Percentiles rank a stretch among this genome's conserved stretches.
Conservation (phyloP, 1,140 invertebrate species). For the Apocrypta bakeri region DNA sequence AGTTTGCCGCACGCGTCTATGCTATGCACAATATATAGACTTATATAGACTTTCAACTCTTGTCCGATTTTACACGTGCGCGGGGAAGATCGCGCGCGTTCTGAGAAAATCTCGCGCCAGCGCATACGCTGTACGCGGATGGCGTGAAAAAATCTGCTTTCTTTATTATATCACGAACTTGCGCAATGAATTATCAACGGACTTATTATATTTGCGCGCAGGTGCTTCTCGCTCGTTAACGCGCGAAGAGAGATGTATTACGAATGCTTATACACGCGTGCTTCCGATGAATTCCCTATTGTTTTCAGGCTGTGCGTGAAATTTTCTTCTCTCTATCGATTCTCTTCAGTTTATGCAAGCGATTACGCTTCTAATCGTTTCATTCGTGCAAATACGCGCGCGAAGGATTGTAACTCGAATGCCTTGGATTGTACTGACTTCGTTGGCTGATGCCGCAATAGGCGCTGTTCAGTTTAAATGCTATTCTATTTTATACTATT, state of each 20-base stretch:
- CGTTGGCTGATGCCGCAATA: too few relatives aligned
- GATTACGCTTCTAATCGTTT: too few relatives aligned
- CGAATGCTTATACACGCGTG: constrained; percentile 21
- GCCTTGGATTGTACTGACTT: too few relatives aligned
- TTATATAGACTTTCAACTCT: neutral
- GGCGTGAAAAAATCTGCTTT: neutral
- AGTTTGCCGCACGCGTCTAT: neutral
- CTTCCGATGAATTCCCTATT: constrained; percentile 25
- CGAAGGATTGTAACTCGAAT: too few relatives aligned
- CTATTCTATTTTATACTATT: too few relatives aligned
- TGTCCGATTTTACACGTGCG: constrained; percentile 53
- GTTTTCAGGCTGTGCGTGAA: neutral
- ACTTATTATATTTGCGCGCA: neutral
- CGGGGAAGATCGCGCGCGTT: constrained; percentile 48
- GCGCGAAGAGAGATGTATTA: constrained; percentile 17
- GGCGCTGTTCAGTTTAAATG: too few relatives aligned
- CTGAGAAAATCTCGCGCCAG: constrained; percentile 51
- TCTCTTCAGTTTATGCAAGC: too few relatives aligned
- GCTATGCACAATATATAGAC: too few relatives aligned
- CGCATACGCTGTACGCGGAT: neutral
- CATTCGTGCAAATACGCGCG: too few relatives aligned
- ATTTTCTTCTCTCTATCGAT: neutral
- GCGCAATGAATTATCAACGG: constrained; percentile 22
- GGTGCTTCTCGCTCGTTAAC: constrained; percentile 32
- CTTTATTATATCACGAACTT: neutral